Conservation (phyloP, 1,140 invertebrate species). For the Scaptomyza montana region DNA sequence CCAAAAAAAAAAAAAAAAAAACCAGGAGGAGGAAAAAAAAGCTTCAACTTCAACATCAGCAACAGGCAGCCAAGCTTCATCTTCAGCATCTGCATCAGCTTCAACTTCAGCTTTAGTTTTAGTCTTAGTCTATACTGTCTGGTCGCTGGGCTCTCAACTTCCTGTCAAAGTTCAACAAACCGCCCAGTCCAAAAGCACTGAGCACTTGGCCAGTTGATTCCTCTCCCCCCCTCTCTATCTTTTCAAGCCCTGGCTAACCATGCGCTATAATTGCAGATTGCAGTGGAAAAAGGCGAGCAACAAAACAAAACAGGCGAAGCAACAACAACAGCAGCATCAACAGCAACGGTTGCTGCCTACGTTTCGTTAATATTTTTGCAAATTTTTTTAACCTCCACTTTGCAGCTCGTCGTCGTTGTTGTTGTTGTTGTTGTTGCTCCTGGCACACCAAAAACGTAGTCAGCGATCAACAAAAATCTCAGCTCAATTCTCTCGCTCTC, state of each 20-base stretch:
- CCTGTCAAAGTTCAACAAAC: conserved; percentile 81
- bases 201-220: conserved; percentile 17
- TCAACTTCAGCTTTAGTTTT: conserved; percentile 28
- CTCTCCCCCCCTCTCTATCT: conserved; percentile 7
- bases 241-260: conserved; percentile 20
- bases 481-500: conserved; percentile 24
- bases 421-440: conserved; percentile 35
- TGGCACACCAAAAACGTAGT: conserved; percentile 44
- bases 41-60: neutral
- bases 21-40: conserved; percentile 17
- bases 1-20: conserved; percentile 21
- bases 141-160: conserved; percentile 64
- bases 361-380: conserved; percentile 81
- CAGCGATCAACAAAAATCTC: conserved; percentile 49
- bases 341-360: conserved; percentile 69
- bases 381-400: conserved; percentile 81
- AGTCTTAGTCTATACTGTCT: conserved; percentile 49
- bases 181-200: conserved; percentile 65
- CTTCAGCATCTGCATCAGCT: conserved; percentile 12
- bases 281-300: conserved; percentile 79
- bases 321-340: conserved; percentile 36
- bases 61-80: conserved; percentile 17
- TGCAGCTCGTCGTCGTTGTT: conserved; percentile 56
- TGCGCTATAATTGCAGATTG: conserved; percentile 75
- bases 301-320: conserved; percentile 35